phyloP scores from a whole-genome alignment of 1,140 invertebrate genomes.

The Chelonus insularis region DNA sequence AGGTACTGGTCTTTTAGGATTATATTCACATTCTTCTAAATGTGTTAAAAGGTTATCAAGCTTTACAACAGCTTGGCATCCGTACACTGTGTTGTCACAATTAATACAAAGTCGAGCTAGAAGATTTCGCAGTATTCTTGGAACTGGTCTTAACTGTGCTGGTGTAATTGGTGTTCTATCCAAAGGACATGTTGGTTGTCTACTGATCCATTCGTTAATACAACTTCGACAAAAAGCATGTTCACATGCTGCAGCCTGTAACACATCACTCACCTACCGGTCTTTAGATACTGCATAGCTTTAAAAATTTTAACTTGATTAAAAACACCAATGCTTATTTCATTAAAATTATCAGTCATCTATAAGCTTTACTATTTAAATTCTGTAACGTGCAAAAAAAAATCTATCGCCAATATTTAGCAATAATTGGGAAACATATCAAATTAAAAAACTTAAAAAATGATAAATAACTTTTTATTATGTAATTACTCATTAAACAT shows the following conservation, averaged over 20 bases:
- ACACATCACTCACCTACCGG: slow-evolving; percentile 48
- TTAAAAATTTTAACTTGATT: slow-evolving; percentile 5
- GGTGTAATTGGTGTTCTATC: slow-evolving; percentile 87
- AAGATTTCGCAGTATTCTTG: slow-evolving; percentile 89
- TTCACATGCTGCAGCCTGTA: slow-evolving; percentile 90
- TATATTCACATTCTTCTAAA: slow-evolving; percentile 89
- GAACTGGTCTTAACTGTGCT: slow-evolving; percentile 85
- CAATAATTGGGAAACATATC: not conserved
- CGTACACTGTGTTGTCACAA: slow-evolving; percentile 88
- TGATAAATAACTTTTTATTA: too few species aligned
- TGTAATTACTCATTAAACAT: too few species aligned
- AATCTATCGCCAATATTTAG: too few species aligned
- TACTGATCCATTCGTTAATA: slow-evolving; percentile 91
- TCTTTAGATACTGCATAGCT: slow-evolving; percentile 36
- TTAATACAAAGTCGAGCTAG: slow-evolving; percentile 83
- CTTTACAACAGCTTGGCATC: slow-evolving; percentile 83
- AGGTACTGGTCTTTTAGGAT: slow-evolving; percentile 89
- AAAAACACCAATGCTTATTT: too few species aligned
- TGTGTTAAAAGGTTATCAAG: slow-evolving; percentile 81
- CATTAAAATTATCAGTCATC: not conserved
- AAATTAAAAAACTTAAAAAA: too few species aligned
- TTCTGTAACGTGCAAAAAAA: too few species aligned
- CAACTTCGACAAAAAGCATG: slow-evolving; percentile 93
- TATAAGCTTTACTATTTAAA: too few species aligned
- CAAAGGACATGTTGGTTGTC: slow-evolving; percentile 91